phyloP scores from a whole-genome alignment of 2,888 invertebrate genomes.

The Parnassius smintheus region DNA sequence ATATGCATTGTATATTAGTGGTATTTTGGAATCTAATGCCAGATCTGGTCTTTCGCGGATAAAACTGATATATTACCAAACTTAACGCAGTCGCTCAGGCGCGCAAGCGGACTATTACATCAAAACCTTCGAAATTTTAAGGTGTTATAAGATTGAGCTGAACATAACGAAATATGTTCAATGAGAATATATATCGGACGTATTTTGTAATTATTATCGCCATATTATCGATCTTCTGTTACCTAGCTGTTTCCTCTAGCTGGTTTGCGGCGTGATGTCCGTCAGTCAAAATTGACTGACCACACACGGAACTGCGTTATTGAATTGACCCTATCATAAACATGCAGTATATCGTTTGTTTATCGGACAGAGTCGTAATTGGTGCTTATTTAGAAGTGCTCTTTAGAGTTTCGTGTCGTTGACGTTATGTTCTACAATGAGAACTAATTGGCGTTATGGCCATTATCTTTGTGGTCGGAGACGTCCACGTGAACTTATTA shows the following conservation, averaged over 20 bases:
- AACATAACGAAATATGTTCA: no score
- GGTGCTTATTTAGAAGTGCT: slow-evolving; percentile 17
- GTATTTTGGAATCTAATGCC: no score
- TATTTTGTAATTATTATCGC: not conserved
- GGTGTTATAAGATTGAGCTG: no score
- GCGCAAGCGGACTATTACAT: no score
- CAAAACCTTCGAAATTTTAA: no score
- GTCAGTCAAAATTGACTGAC: not conserved
- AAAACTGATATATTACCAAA: no score
- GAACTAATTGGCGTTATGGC: slow-evolving; percentile 24
- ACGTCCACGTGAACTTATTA: slow-evolving; percentile 24
- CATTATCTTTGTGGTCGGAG: slow-evolving; percentile 11
- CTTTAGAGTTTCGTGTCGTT: slow-evolving; percentile 24
- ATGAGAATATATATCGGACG: no score
- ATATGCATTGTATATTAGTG: no score
- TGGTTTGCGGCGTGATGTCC: not conserved
- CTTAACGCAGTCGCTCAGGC: no score
- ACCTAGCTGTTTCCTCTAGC: no score
- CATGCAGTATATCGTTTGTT: slow-evolving; percentile 19
- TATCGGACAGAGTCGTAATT: slow-evolving; percentile 19
- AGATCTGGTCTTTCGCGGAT: no score
- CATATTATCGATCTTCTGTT: not conserved
- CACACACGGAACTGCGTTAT: slow-evolving; percentile 16
- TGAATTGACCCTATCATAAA: slow-evolving; percentile 19
- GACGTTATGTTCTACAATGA: slow-evolving; percentile 24